Base-by-base conservation (phyloP, 1,140 invertebrate genomes). In the Drosophila pruinosa region DNA sequence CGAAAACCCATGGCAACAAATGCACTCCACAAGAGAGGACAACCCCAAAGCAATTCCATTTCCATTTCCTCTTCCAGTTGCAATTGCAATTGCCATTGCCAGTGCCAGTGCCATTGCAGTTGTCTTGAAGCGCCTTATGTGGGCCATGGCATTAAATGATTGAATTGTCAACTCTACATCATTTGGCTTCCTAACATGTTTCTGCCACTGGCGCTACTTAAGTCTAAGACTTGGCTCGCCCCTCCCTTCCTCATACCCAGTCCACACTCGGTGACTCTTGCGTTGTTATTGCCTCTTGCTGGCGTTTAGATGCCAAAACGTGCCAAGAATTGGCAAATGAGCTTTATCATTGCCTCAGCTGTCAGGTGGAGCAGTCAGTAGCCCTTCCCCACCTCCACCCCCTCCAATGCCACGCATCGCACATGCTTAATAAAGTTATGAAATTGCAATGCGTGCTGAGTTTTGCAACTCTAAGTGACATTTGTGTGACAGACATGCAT, bases 401-500 rank as follows among this genome's bases (percentile, higher is more conserved):
- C 19, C 47, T 8, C 2, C 4, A 5, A 14, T 22, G 15, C 3
- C 21, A 8, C 8, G 21, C 53, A 7, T 6, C 28, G 17, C 65
- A 34, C 10, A 36, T 12, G 39, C 57, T 71, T 80, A 85, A 70
- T 65, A 62, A 58, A 86, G 85, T 88, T 88, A 78, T 88, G 78
- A 78, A 88, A 88, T 88, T 78, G 72, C 48, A 73, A 65, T 68
- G 78, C 82, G 78, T 89, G 75, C 48, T 39, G 75, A 56, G 78
- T 72, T 69, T 65, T 54, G 82, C 78, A 86, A 81, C 61, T 81
- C 58, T 81, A 82, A 88, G 83, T 88, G 82, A 89, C 82, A 88
- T 88, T 88, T 88, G 72, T 75, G 78, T 88, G 82, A 88, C 82
- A 82, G 75, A 89, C 83, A 82, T 88, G 77, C 70, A 88, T 88